Evolutionary conservation across 2,888 invertebrate genomes (phyloP).

Genomic region (Trileptium ribeirensis): DNA sequence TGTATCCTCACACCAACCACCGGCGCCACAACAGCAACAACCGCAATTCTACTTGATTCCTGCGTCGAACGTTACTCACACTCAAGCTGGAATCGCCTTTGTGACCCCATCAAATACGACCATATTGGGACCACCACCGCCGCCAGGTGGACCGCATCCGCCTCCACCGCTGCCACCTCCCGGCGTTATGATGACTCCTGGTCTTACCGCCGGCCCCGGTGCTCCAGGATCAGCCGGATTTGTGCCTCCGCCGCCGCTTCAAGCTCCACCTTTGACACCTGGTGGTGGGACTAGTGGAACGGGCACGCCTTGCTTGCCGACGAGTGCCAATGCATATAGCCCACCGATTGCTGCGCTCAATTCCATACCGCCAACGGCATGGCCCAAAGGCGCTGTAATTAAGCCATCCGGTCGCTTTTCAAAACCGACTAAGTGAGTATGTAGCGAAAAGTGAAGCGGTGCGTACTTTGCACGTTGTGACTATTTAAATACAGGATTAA

Average conservation of each 20-base stretch:
- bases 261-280: neutral
- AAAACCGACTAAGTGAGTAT: slow-evolving; percentile 66
- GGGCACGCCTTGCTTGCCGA: no score
- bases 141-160: neutral
- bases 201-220: neutral
- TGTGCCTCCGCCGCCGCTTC: slow-evolving; percentile 7
- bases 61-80: slow-evolving; percentile 20
- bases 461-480: no score
- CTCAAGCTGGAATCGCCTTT: slow-evolving; percentile 2
- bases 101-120: slow-evolving; percentile 8
- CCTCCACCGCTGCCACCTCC: neutral
- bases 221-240: neutral
- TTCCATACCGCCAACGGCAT: slow-evolving; percentile 5
- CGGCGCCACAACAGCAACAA: no score
- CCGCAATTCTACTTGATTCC: slow-evolving; percentile 26
- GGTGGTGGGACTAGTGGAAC: no score
- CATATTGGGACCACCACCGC: neutral
- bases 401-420: slow-evolving; percentile 79
- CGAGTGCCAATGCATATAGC: neutral
- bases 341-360: slow-evolving; percentile 12
- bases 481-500: no score
- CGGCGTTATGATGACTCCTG: neutral
- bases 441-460: no score
- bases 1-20: neutral
- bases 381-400: slow-evolving; percentile 65